Conservation (phyloP, 2,797 vertebrate species). For the Atherinosoma microstoma region DNA sequence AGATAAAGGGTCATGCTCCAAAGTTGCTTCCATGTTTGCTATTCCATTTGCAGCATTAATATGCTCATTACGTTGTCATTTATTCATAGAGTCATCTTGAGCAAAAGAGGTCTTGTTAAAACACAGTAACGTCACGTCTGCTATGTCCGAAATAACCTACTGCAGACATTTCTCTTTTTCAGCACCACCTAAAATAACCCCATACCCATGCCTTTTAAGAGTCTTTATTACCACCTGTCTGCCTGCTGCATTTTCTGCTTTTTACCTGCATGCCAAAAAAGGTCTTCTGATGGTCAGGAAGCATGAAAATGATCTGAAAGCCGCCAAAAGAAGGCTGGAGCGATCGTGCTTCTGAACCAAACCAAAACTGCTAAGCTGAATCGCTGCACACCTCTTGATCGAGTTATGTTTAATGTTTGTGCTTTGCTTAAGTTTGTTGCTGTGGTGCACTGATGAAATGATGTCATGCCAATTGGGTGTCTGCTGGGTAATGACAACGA, state of each 20-base stretch:
- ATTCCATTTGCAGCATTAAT: constrained; percentile 31
- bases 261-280: constrained; percentile 86
- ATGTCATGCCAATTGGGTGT: constrained; percentile 22
- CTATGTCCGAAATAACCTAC: constrained; percentile 37
- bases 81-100: constrained; percentile 1
- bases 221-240: constrained; percentile 58
- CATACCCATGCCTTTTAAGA: constrained; percentile 21
- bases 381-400: constrained; percentile 88
- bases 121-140: constrained; percentile 1
- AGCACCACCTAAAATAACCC: constrained; percentile 46
- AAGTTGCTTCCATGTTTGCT: constrained; percentile 57
- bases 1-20: constrained; percentile 64
- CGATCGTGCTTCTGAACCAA: constrained; percentile 68
- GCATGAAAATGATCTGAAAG: constrained; percentile 69
- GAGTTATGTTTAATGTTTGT: constrained; percentile 77
- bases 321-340: constrained; percentile 24
- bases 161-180: constrained; percentile 40
- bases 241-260: constrained; percentile 81
- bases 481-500: constrained; percentile 29
- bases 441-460: constrained; percentile 25
- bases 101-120: not conserved
- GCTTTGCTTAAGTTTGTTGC: constrained; percentile 71
- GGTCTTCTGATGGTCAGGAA: constrained; percentile 73
- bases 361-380: constrained; percentile 71
- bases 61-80: constrained; percentile 20